phyloP scores from a whole-genome alignment of 2,888 invertebrate genomes.

The Acronicta aceris region DNA sequence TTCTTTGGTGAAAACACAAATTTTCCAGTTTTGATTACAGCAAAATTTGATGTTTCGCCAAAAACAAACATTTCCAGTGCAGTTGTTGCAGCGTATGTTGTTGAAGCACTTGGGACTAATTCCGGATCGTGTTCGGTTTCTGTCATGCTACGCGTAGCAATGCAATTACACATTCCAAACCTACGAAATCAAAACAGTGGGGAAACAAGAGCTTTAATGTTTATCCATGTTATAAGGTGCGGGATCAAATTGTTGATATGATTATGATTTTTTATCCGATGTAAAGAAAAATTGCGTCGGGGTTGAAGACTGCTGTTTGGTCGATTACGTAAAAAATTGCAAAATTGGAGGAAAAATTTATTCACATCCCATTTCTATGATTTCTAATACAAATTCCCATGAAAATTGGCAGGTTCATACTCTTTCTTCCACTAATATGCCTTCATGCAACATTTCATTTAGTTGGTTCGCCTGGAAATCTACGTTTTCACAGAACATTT shows the following conservation, averaged over 20 bases:
- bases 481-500: conserved; percentile 22
- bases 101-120: conserved; percentile 22
- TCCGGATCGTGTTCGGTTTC: conserved; percentile 27
- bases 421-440: neutral
- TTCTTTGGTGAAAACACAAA: neutral
- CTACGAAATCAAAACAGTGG: conserved; percentile 1
- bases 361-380: conserved; percentile 6
- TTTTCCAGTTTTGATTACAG: neutral
- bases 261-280: no score
- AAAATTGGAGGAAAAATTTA: neutral
- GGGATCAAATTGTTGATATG: no score
- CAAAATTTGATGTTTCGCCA: conserved; percentile 15
- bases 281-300: no score
- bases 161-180: conserved; percentile 21
- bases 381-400: neutral
- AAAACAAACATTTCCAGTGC: conserved; percentile 16
- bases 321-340: no score
- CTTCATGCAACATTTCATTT: neutral
- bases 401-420: neutral
- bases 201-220: neutral
- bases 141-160: conserved; percentile 22
- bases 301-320: no score
- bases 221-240: neutral
- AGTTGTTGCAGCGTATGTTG: conserved; percentile 7
- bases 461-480: conserved; percentile 2